Base-by-base conservation (phyloP, 2,113 vertebrate genomes). In the Anhinga rufa region DNA sequence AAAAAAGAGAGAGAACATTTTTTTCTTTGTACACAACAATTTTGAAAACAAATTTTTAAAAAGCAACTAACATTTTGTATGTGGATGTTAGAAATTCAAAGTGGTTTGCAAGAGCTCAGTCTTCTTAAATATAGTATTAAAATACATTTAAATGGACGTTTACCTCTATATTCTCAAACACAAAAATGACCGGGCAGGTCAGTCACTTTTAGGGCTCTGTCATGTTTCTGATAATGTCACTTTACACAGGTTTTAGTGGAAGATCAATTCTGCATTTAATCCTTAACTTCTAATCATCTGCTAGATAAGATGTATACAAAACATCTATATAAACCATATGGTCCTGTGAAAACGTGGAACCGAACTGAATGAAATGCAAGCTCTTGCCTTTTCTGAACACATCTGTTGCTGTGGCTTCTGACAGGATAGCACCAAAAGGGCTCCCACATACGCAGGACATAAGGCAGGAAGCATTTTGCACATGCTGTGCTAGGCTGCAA, bases 321-420 rank as follows among this genome's bases (percentile, higher is more conserved):
- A 60, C 48, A 62, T 58, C 88, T 90, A 86, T 21, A 52, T 0
- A 34, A 95, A 92, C 92, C 93, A 91, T 68, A 75, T 87, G 85
- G 91, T 52, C 83, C 88, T 21, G 49, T 26, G 85, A 70, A 66
- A 94, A 76, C 24, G 66, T 7, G 49, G 82, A 70, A 54, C 51
- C 4, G 49, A 80, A 55, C 83, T 26, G 58, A 92, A 75, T 54
- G 68, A 80, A 75, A 93, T 5, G 72, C 61, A 38, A 65, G 74
- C 96, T 86, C 93, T 80, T 58, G 83, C 86, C 93, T 90, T 94
- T 92, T 57, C 94, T 92, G 89, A 76, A 31, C 79, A 21, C 86
- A 90, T 61, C 93, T 95, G 91, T 8, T 85, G 82, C 92, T 18
- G 83, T 4, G 90, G 57, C 75, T 90, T 42, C 87, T 65, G 79